Percentiles rank a stretch among this genome's conserved stretches.
Evolutionary conservation across 2,113 vertebrate species (phyloP).

Genomic region (Prionailurus viverrinus): DNA sequence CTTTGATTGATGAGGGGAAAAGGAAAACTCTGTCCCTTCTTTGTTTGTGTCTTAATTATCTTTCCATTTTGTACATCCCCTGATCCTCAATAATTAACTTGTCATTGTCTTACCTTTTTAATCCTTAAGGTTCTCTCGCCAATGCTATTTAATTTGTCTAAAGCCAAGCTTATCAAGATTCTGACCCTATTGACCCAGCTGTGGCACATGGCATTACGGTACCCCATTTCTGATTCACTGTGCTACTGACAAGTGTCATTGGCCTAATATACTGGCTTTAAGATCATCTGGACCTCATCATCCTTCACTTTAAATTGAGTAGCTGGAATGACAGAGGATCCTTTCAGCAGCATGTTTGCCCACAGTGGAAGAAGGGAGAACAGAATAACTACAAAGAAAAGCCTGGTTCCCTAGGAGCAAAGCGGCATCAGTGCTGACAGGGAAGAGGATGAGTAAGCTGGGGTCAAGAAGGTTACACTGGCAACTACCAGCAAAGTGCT

Average conservation of each 20-base stretch:
- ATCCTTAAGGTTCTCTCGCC: background rate
- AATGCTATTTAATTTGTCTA: conserved; percentile 10
- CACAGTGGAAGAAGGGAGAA: background rate
- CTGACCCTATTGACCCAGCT: background rate
- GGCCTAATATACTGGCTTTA: background rate
- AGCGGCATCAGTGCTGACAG: background rate
- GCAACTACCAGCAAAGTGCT: conserved; percentile 8
- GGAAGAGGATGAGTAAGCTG: background rate
- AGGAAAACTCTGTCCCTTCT: background rate
- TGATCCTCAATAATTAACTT: conserved; percentile 3
- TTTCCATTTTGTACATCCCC: background rate
- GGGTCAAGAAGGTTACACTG: conserved; percentile 6
- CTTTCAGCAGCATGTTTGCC: conserved; percentile 54
- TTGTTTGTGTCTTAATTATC: conserved; percentile 26
- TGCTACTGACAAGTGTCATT: background rate
- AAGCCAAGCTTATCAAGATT: conserved; percentile 19
- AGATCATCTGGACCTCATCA: conserved; percentile 41
- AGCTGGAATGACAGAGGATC: conserved; percentile 49
- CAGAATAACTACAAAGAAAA: conserved; percentile 7
- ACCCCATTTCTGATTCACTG: background rate
- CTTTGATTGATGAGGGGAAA: background rate
- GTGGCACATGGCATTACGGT: background rate
- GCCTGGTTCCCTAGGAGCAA: background rate
- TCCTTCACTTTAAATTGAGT: conserved; percentile 44
- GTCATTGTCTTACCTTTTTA: conserved; percentile 29